Evolutionary conservation across 2,888 invertebrate species (phyloP), one percentile per base, ranked within the genome.

Genomic region (Cosmorhoe ocellata): DNA sequence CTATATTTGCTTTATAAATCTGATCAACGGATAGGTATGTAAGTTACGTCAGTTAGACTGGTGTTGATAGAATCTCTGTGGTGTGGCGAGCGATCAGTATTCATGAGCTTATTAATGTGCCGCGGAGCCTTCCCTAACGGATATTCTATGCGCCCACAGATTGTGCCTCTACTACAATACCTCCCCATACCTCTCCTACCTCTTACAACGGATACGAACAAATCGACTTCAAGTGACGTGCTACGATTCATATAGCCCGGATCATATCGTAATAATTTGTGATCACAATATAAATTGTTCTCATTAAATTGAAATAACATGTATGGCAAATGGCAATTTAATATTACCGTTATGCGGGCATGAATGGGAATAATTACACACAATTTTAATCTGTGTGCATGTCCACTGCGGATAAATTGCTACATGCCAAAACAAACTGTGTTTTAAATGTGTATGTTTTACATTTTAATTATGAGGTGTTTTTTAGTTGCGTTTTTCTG

Each of bases 101-200:
- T 87, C 86, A 86, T 83, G 79, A 83, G 76, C 73, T 79, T 84
- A 82, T 84, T 84, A 85, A 86, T 82, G 82, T 76, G 71, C 62
- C 64, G 67, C 64, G 59, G 63, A 67, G 59, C 68, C 66, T 67
- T 71, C 71, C 69, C 64, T 45, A 64, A 56, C 64, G 57, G 61
- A 63, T 41, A 40, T 31, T 61, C 61, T 61, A 66, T 62, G 65
- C 67, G 68, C 71, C 69, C 70, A 76, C 78, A 80, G 74, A 79
- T 76, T 72, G 76, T 71, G 69, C 71, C 70, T 69, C 73, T 67
- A 64, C 71, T 57, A 84, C 53, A 59, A 58, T 56, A 40, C 56
- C 50, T 51, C 14, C 30, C 11, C 6, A 18, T 24, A 24, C 24
- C 24, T 24, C 24, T 24, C 50, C 56, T 51, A 54, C 51, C 53